Percentiles rank a stretch among this genome's conserved stretches.
These are phyloP conservation scores for Pseudopleuronectes americanus DNA, from an alignment of 2,797 vertebrate species.

Conservation along the genomic window DNA sequence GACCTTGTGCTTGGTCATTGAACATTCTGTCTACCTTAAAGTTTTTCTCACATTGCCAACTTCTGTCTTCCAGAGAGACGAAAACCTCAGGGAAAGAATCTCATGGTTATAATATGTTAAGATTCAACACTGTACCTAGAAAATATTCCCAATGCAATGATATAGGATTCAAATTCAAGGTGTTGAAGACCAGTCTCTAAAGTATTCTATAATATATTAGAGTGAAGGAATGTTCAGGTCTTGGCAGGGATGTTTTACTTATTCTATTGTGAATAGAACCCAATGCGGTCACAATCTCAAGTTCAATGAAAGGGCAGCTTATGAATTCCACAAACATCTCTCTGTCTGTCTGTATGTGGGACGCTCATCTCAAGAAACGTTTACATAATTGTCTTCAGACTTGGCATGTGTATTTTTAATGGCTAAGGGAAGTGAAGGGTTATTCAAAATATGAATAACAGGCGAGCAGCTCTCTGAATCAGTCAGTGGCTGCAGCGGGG, in stretches of 20 bases:
- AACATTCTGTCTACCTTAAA: conserved; percentile 44
- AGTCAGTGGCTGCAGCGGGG: too few species aligned
- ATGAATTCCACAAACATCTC: too few species aligned
- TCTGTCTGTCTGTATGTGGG: too few species aligned
- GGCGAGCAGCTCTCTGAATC: too few species aligned
- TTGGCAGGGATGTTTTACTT: conserved; percentile 25
- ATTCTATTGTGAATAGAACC: conserved; percentile 24
- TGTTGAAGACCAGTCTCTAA: conserved; percentile 12
- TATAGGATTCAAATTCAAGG: conserved; percentile 44
- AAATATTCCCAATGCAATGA: conserved; percentile 30
- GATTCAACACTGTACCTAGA: conserved; percentile 19
- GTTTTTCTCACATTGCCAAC: conserved; percentile 14
- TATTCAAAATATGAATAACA: too few species aligned
- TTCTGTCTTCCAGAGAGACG: conserved; percentile 25
- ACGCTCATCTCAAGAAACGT: conserved; percentile 7
- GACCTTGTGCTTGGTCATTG: conserved; percentile 38
- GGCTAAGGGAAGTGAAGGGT: too few species aligned
- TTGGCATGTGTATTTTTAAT: too few species aligned
- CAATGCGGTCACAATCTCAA: conserved; percentile 19
- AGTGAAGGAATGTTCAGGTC: neutral
- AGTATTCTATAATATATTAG: conserved; percentile 9
- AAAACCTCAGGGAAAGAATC: conserved; percentile 26
- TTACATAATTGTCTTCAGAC: too few species aligned
- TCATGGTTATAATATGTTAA: conserved; percentile 29
- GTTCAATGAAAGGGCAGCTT: conserved; percentile 7